Evolutionary conservation across 2,797 vertebrate species (phyloP), one percentile per base, ranked within the genome.

Genomic region (Lepilemur ruficaudatus): DNA sequence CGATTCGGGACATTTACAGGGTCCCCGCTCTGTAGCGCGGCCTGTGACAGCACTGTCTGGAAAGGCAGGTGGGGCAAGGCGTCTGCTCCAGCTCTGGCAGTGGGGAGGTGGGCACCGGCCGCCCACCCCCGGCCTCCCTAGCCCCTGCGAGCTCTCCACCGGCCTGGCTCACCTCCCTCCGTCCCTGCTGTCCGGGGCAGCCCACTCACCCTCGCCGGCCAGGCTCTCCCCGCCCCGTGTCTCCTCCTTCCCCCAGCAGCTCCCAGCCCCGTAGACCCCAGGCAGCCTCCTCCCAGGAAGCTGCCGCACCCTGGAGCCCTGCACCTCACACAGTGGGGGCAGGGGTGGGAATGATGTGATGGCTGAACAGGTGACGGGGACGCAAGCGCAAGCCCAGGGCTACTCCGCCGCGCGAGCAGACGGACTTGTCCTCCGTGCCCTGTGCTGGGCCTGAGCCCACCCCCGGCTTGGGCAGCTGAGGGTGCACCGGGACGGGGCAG

Each of bases 1-100:
- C 5, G 67, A 25, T 12, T 30, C 4, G 0, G 50, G 50, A 30
- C 25, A 1, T 5, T 46, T 9, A 0, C 7, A 4, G 3, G 2
- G 28, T 22, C 50, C 14, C 43, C 5, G 0, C 9, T 38, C 0
- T 2, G 35, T 30, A 20, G 32, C 2, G 13, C 0, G 0, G 9
- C 3, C 6, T 7, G 20, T 17, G 23, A 35, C 3, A 0, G 4
- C 10, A 2, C 65, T 23, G 4, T 1, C 69, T 79, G 22, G n/a
- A 35, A 50, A 4, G 75, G 13, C 1, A 0, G 15, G 4, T 13
- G 38, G 80, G 70, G 2, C 1, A 0, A 4, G 50, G 14, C 1
- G 5, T 9, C 12, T 1, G 30, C 63, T 15, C 18, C 35, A 7
- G 17, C 78, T 14, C 8, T 0, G 13, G 0, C 17, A 18, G 38